Base-by-base conservation (phyloP, 2,888 invertebrate species). In the Theodoxus fluviatilis region DNA sequence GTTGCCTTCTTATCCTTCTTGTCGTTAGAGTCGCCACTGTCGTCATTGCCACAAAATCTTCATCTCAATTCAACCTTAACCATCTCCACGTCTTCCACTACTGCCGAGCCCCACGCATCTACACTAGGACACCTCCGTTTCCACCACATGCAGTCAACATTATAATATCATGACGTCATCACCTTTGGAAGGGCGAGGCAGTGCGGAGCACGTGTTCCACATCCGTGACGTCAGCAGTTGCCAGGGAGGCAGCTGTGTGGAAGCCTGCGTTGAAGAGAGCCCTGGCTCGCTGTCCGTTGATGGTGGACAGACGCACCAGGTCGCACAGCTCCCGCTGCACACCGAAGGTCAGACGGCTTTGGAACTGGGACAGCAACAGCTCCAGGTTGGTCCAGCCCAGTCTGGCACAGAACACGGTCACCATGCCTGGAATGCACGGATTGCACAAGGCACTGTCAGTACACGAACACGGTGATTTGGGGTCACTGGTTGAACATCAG, bases 371-470 rank as follows among this genome's bases (percentile, higher is more conserved):
- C 55, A 99, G 91, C 52, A 99, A 89, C 75, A 95, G 89, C 86
- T 96, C 94, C 82, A 99, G 90, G 84, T 93, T 94, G 76, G 91
- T 91, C 98, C 98, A 99, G 33, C 96, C 95, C 15, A 99, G 89
- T 68, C 95, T 93, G 74, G 91, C 91, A 87, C 97, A 96, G 88
- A 99, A 98, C n/a, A 94, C 92, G 2, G 96, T 95, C 0, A 98
- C 94, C 94, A 98, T 98, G 70, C 96, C 97, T 94, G 77, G 78
- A 55, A 28, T 59, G 15, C 1, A 61, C 47, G n/a, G n/a, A n/a
- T n/a, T n/a, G n/a, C n/a, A n/a, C n/a, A n/a, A n/a, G n/a, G n/a
- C n/a, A n/a, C n/a, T n/a, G n/a, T n/a, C n/a, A n/a, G n/a, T n/a
- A 57, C 28, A 57, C 59, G 25, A 57, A 57, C 28, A 22, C 18